Evolutionary conservation across 2,113 vertebrate species (phyloP), one percentile per base, ranked within the genome.

Genomic region (Psettodes erumei): DNA sequence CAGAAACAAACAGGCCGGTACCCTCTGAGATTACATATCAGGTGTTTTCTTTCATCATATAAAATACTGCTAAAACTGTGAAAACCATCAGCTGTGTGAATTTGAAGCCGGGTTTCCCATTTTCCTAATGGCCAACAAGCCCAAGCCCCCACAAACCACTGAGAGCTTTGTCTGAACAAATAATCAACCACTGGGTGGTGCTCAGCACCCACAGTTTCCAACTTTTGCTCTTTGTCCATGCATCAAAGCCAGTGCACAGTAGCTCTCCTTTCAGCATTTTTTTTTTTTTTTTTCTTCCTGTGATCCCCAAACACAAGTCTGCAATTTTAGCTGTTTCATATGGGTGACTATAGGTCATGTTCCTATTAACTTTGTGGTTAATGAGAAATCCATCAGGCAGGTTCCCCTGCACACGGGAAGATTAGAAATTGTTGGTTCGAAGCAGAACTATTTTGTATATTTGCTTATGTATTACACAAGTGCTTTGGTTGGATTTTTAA

Each of bases 141-240:
- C 28, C 4, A 1, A n/a, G n/a, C n/a, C n/a, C n/a, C n/a, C n/a
- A n/a, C n/a, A n/a, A n/a, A n/a, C n/a, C n/a, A n/a, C n/a, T n/a
- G 33, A 13, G 15, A 10, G n/a, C n/a, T 51, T 51, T 42, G 8
- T 15, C 11, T 19, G 8, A 50, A 19, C 11, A 48, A 11, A 45
- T 1, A 7, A 4, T 37, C 23, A 27, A 21, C 89, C 90, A 86
- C 85, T 79, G 55, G 86, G 63, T 87, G 86, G 87, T 8, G 84
- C 84, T 79, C 75, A 48, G 2, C 12, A 16, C 65, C 62, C 45
- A 82, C 0, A 51, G 9, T 80, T 85, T 47, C 5, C 21, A 35
- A 8, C 4, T 3, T 15, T 40, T 54, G 10, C 59, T 25, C 2
- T 48, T 27, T 28, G 7, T 25, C 48, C 28, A 60, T 8, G 32